phyloP scores from a whole-genome alignment of 2,113 vertebrate species.

The Bambusicola thoracicus region DNA sequence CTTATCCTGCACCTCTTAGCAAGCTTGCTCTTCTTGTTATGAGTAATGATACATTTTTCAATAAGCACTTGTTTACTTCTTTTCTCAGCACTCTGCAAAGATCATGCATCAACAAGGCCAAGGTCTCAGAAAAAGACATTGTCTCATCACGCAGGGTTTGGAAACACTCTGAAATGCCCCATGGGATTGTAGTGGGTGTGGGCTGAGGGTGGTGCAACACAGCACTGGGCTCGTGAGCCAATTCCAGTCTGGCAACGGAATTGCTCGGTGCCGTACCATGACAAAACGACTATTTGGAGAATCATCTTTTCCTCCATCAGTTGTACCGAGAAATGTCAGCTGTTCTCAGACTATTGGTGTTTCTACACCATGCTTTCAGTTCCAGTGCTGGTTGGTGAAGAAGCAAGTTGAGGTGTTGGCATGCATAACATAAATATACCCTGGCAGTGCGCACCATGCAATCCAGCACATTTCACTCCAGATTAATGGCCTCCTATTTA shows the following conservation, averaged over 20 bases:
- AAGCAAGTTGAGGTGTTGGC: background rate
- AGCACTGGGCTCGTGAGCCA: background rate
- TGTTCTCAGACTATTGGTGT: background rate
- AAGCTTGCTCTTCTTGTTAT: background rate
- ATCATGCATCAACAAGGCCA: background rate
- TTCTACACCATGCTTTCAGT: background rate
- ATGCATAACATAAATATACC: background rate
- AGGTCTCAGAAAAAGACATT: background rate
- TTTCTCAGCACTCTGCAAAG: background rate
- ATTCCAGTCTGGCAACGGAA: background rate
- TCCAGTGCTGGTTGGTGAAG: background rate
- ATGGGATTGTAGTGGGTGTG: background rate
- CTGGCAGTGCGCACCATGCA: background rate
- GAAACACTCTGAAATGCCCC: background rate
- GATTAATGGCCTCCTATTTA: background rate
- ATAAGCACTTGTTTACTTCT: background rate
- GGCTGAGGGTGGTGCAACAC: too few species aligned
- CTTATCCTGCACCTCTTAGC: background rate
- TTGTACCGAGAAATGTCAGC: background rate
- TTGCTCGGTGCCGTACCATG: background rate
- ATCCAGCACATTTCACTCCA: background rate
- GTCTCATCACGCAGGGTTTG: background rate
- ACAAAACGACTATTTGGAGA: background rate
- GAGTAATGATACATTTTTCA: rapidly evolving
- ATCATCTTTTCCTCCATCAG: background rate